phyloP scores from a whole-genome alignment of 2,797 vertebrate genomes.

The Chromobotia macracanthus region DNA sequence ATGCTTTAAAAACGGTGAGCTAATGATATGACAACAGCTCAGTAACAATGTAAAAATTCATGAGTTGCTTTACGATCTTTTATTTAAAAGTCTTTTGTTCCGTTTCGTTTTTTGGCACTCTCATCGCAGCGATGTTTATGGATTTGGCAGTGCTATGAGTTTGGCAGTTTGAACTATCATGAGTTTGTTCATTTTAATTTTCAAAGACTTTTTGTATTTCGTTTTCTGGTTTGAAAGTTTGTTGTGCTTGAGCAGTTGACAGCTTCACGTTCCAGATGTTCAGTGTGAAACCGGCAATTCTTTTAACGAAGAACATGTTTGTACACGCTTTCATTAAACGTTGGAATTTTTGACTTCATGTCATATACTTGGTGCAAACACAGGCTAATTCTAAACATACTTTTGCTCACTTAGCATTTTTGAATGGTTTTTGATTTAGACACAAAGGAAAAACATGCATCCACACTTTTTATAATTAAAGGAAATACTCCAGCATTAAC shows the following conservation, averaged over 20 bases:
- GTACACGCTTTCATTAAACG: slow-evolving; percentile 30
- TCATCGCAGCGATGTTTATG: neutral
- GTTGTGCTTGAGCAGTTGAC: neutral
- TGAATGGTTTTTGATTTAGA: too few species aligned
- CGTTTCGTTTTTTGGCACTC: slow-evolving; percentile 5
- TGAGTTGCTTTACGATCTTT: neutral
- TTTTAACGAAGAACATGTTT: slow-evolving; percentile 36
- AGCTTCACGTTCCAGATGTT: too few species aligned
- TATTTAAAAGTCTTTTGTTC: slow-evolving; percentile 13
- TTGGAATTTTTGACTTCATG: neutral
- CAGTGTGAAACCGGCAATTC: too few species aligned
- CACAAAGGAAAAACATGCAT: too few species aligned
- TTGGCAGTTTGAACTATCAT: neutral
- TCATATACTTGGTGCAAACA: neutral
- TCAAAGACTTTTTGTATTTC: neutral
- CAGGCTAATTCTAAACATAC: neutral
- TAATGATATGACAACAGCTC: neutral
- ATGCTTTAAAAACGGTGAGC: slow-evolving; percentile 5
- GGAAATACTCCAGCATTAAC: neutral
- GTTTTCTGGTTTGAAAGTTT: slow-evolving; percentile 5
- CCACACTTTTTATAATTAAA: neutral
- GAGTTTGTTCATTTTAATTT: neutral
- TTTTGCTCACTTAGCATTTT: too few species aligned
- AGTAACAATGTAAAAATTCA: too few species aligned
- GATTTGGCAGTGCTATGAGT: neutral